Evolutionary conservation across 2,888 invertebrate genomes (phyloP), one percentile per base, ranked within the genome.

Genomic region (Chironomus tentans): DNA sequence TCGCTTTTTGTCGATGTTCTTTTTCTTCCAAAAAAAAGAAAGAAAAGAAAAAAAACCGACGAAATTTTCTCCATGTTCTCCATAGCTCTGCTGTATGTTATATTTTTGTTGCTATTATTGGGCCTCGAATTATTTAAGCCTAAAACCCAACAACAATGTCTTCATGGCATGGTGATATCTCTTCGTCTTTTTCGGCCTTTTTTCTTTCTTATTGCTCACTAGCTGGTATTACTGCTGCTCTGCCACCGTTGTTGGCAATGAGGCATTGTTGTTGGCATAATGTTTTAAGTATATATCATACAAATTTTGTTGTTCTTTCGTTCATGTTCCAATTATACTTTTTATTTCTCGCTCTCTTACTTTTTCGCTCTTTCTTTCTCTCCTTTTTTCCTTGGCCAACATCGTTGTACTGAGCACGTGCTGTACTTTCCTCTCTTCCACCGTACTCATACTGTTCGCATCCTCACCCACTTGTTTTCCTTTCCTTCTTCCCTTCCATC

Each of bases 1-100:
- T 68, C 65, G 68, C 72, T 71, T 73, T 74, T 74, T 68, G 24
- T 21, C 18, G 74, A 46, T 48, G 68, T 74, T 74, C 74, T 74
- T 74, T 48, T 74, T 74, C 65, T 74, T 74, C 74, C 68, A 47
- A 68, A 68, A 65, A 38, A 62, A 72, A 72, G 10, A 38, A 38
- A 2, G 10, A 38, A 38, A 4, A 10, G 10, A 38, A 38, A 38
- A 73, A 74, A 74, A 68, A 47, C 62, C 47, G 68, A 65, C 47
- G 46, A 74, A 74, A 68, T 74, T 74, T 74, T 61, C 62, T 65
- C 74, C 74, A 74, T 74, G 72, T 56, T 56, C 71, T 71, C 70
- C 21, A 46, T 48, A 24, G 12, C 72, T 61, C 28, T 62, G 62
- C 71, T 62, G 15, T 13, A 24, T 61, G 61, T 47, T 70, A 47